Percentiles rank a stretch among this genome's conserved stretches.
Evolutionary conservation across 2,888 invertebrate genomes (phyloP).

Genomic region (Hirtodrosophila trivittata): DNA sequence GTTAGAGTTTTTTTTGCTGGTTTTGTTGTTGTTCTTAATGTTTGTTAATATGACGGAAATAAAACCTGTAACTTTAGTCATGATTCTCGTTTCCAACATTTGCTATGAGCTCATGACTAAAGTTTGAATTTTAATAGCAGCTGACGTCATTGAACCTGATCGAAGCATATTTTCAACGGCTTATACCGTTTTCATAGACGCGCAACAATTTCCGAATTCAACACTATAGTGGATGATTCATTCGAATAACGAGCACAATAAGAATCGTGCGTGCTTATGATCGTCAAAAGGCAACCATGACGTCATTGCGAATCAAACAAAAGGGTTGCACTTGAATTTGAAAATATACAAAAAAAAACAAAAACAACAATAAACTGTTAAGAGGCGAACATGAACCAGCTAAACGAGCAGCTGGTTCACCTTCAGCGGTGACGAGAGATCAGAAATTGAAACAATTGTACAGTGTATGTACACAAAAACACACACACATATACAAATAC

Average conservation of each 20-base stretch:
- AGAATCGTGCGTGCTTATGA: slow-evolving; percentile 4
- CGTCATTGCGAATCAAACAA: slow-evolving; percentile 42
- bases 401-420: slow-evolving; percentile 45
- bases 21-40: slow-evolving; percentile 26
- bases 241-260: neutral
- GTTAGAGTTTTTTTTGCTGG: slow-evolving; percentile 10
- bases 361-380: slow-evolving; percentile 28
- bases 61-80: slow-evolving; percentile 41
- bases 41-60: slow-evolving; percentile 48
- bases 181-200: too few species aligned
- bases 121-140: slow-evolving; percentile 5
- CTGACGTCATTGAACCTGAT: slow-evolving; percentile 51
- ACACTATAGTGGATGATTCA: too few species aligned
- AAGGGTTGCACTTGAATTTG: slow-evolving; percentile 60
- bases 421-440: slow-evolving; percentile 16
- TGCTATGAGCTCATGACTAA: slow-evolving; percentile 42
- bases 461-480: slow-evolving; percentile 8
- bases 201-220: too few species aligned
- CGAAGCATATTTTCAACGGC: neutral
- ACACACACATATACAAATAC: slow-evolving; percentile 16
- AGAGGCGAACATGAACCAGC: slow-evolving; percentile 26
- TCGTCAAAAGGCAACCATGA: slow-evolving; percentile 27
- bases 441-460: slow-evolving; percentile 47
- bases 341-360: slow-evolving; percentile 7
- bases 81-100: slow-evolving; percentile 16